These are phyloP conservation scores for Oncopodura yosiiana DNA, from an alignment of 1,140 invertebrate species.

Conservation along the genomic window DNA sequence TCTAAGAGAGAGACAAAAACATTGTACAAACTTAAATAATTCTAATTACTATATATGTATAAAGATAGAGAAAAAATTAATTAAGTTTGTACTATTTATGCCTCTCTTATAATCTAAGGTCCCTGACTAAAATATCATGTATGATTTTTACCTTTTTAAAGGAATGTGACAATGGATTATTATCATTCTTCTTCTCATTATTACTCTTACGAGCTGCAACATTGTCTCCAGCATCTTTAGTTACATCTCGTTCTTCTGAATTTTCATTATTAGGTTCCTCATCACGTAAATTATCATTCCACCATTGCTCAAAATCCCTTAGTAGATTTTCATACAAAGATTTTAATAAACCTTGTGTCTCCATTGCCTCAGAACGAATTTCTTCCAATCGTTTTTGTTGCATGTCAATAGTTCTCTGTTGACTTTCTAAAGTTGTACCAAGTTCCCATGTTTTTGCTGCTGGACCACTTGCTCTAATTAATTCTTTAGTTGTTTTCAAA, in stretches of 20 bases:
- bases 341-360: not conserved
- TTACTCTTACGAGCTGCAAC: not conserved
- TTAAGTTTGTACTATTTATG: too few species aligned
- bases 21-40: not conserved
- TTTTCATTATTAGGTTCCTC: too few species aligned
- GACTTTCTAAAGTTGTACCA: not conserved
- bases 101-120: not conserved
- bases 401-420: constrained; percentile 14
- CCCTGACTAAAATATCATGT: not conserved
- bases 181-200: not conserved
- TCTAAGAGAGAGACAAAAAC: not conserved
- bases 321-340: constrained; percentile 6
- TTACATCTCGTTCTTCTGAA: not conserved
- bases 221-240: not conserved
- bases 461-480: not conserved
- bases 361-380: not conserved
- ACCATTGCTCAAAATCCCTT: too few species aligned
- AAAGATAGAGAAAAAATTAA: not conserved
- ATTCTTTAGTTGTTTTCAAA: constrained; percentile 4
- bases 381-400: constrained; percentile 3
- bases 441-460: not conserved
- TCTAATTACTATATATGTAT: not conserved
- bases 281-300: too few species aligned
- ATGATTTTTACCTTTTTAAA: not conserved
- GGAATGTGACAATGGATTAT: not conserved